Percentiles rank a stretch among this genome's conserved stretches.
Evolutionary conservation across 2,888 invertebrate genomes (phyloP).

Genomic region (Aplocera efformata): DNA sequence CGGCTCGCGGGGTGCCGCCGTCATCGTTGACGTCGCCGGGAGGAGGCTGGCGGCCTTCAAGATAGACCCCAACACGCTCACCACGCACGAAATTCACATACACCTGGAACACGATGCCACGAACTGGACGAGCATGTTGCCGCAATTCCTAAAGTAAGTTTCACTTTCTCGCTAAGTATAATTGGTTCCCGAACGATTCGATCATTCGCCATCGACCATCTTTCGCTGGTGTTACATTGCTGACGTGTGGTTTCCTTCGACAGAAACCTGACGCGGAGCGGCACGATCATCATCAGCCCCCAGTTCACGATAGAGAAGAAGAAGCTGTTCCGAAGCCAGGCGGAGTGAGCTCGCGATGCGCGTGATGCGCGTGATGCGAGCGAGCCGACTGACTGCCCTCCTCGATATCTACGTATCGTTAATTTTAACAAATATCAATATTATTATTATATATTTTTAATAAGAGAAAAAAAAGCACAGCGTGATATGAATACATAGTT

Average conservation of each 20-base stretch:
- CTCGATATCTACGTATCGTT: conserved; percentile 77
- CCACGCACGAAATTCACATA: conserved; percentile 94
- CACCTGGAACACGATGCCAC: conserved; percentile 92
- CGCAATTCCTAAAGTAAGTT: conserved; percentile 95
- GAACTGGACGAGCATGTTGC: conserved; percentile 92
- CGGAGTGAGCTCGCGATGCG: conserved; percentile 58
- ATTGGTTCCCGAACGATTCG: too few species aligned
- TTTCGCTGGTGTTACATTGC: conserved; percentile 9
- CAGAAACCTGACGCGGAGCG: conserved; percentile 92
- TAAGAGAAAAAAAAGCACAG: conserved; percentile 79
- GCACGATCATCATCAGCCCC: conserved; percentile 93
- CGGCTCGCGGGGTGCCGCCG: conserved; percentile 92
- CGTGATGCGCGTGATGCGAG: conserved; percentile 60
- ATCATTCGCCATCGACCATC: too few species aligned
- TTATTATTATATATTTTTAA: conserved; percentile 79
- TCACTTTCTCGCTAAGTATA: conserved; percentile 13
- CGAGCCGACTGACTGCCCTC: conserved; percentile 76
- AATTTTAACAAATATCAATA: conserved; percentile 79
- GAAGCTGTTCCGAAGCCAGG: conserved; percentile 91
- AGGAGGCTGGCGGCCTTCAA: conserved; percentile 90
- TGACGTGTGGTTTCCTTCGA: conserved; percentile 37
- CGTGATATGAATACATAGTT: conserved; percentile 80
- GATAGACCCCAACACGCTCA: conserved; percentile 91
- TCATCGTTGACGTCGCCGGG: conserved; percentile 90
- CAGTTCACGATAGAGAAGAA: conserved; percentile 94